phyloP scores from a whole-genome alignment of 2,797 vertebrate genomes.

The Gadopsis bispinosus region DNA sequence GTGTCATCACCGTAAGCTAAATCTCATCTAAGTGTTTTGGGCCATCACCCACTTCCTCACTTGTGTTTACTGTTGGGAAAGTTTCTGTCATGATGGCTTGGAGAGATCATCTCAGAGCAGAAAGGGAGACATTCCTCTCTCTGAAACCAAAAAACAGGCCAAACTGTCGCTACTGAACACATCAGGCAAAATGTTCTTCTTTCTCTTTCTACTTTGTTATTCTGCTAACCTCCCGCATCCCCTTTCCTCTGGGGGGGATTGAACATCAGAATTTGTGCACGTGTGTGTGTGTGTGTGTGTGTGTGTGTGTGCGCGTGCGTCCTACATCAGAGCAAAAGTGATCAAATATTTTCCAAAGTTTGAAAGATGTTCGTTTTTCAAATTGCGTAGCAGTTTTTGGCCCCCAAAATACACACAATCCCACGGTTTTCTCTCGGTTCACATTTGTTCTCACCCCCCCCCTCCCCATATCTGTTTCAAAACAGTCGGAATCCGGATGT shows the following conservation, averaged over 20 bases:
- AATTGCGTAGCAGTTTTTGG: neutral
- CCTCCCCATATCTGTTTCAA: conserved; percentile 5
- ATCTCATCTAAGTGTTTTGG: neutral
- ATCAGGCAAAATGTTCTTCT: conserved; percentile 49
- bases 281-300: conserved; percentile 7
- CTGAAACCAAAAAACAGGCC: conserved; percentile 37
- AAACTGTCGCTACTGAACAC: conserved; percentile 52
- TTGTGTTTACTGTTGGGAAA: neutral
- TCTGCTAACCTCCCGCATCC: conserved; percentile 24
- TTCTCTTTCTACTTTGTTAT: conserved; percentile 46
- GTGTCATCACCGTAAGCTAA: neutral
- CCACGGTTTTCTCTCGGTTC: neutral
- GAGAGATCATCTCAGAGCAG: conserved; percentile 14
- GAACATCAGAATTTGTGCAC: conserved; percentile 1
- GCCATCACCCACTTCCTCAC: conserved; percentile 17
- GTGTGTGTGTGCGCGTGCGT: conserved; percentile 1
- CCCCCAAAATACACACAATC: no score
- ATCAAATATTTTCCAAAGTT: conserved; percentile 22
- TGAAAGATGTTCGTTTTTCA: conserved; percentile 22
- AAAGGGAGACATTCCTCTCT: conserved; percentile 25
- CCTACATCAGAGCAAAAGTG: conserved; percentile 21
- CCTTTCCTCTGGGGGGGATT: neutral
- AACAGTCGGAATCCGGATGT: conserved; percentile 18
- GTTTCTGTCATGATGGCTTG: conserved; percentile 15
- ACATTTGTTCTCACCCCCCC: conserved; percentile 3